phyloP scores from a whole-genome alignment of 2,888 invertebrate species.

The Marasmarcha lunaedactyla region DNA sequence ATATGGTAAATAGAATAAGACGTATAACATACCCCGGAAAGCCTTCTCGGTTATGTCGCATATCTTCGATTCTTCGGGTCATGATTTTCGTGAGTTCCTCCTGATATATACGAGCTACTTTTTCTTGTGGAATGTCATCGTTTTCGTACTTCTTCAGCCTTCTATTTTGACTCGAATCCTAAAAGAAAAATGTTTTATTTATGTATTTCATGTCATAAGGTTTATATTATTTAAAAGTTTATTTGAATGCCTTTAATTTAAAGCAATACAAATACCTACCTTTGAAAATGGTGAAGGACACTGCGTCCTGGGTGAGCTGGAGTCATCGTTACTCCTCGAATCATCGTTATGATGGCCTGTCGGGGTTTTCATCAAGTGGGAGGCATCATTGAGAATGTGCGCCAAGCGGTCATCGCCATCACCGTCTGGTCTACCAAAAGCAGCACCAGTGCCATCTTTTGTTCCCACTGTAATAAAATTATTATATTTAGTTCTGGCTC shows the following conservation, averaged over 20 bases:
- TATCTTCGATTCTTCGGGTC: conserved; percentile 80
- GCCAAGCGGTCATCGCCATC: conserved; percentile 92
- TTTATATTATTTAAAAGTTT: neutral
- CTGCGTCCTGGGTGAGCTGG: conserved; percentile 81
- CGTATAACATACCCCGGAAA: conserved; percentile 78
- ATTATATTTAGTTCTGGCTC: neutral
- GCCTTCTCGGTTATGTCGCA: conserved; percentile 81
- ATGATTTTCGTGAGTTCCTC: conserved; percentile 95
- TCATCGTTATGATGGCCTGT: conserved; percentile 61
- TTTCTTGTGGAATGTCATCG: conserved; percentile 96
- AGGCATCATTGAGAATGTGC: conserved; percentile 93
- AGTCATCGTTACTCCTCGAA: conserved; percentile 84
- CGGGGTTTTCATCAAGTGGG: conserved; percentile 85
- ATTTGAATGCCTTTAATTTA: no score
- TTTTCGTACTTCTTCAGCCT: conserved; percentile 89
- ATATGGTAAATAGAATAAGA: neutral
- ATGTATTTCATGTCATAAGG: neutral
- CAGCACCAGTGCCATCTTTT: conserved; percentile 83
- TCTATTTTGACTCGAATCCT: conserved; percentile 78
- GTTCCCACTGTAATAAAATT: conserved; percentile 68
- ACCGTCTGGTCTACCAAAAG: conserved; percentile 80
- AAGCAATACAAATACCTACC: conserved; percentile 55
- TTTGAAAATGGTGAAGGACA: conserved; percentile 86
- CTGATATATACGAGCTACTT: conserved; percentile 94
- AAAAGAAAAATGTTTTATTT: conserved; percentile 13